phyloP scores from a whole-genome alignment of 2,113 vertebrate genomes.

The Synodontis membranacea region DNA sequence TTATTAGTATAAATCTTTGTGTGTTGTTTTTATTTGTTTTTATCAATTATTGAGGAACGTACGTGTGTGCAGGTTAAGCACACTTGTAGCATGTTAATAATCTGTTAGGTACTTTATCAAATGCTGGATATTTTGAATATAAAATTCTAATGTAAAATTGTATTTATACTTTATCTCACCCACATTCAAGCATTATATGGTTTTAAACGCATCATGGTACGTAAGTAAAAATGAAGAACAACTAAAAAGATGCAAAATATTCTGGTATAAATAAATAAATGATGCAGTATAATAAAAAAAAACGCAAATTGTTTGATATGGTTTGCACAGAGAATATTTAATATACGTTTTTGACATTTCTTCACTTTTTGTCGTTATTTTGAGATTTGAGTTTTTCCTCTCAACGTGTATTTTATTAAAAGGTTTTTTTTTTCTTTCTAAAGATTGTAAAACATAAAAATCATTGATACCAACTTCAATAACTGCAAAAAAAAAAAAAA shows the following conservation, averaged over 20 bases:
- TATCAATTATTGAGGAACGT: background rate
- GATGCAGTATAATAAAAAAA: background rate
- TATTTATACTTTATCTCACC: background rate
- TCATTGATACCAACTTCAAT: too few species aligned
- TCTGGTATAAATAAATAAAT: too few species aligned
- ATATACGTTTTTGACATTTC: background rate
- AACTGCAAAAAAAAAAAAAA: too few species aligned
- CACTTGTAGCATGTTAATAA: background rate
- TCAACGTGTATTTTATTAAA: too few species aligned
- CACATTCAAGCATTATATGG: background rate
- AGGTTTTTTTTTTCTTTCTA: too few species aligned
- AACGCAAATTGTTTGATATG: background rate
- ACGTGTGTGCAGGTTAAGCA: background rate
- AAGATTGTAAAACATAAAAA: too few species aligned
- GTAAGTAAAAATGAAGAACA: background rate
- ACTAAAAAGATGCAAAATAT: background rate
- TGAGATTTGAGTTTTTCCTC: too few species aligned
- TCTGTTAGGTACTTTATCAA: background rate
- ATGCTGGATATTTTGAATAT: constrained; percentile 20
- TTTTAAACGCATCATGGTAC: background rate
- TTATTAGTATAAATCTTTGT: background rate
- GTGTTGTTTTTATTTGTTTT: background rate
- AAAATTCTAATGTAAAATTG: background rate
- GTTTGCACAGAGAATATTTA: background rate
- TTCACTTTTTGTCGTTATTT: background rate